phyloP scores from a whole-genome alignment of 2,113 vertebrate genomes.

The Pluvialis apricaria region DNA sequence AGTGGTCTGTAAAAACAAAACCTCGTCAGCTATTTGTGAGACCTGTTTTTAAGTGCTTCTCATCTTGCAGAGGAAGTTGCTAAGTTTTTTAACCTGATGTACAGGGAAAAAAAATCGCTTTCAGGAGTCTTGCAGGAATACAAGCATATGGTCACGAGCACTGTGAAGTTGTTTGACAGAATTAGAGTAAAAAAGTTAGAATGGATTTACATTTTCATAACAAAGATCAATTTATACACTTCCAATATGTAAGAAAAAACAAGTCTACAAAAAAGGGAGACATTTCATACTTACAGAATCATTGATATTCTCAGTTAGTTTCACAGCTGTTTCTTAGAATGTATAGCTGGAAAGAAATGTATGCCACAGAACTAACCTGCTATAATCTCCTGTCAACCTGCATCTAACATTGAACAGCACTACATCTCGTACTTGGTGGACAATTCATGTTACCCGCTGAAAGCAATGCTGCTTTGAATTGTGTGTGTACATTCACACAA shows the following conservation, averaged over 20 bases:
- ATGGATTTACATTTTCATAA: background rate
- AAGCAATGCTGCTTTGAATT: background rate
- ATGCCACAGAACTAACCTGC: background rate
- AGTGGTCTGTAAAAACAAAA: background rate
- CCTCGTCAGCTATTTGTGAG: background rate
- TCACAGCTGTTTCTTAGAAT: background rate
- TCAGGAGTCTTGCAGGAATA: background rate
- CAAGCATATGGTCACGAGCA: background rate
- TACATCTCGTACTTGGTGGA: background rate
- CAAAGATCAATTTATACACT: background rate
- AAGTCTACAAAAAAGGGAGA: background rate
- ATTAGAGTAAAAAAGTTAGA: background rate
- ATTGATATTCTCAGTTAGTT: background rate
- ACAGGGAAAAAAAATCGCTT: background rate
- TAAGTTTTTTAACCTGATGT: background rate
- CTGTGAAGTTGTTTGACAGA: background rate
- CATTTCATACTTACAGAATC: background rate
- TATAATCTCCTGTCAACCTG: background rate
- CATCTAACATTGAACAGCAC: background rate
- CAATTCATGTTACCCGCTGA: fast-evolving
- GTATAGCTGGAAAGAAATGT: background rate
- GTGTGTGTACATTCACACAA: fast-evolving
- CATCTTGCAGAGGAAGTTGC: background rate
- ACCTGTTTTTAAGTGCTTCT: background rate
- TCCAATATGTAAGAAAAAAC: background rate